Conservation (phyloP, 2,797 vertebrate species). For the Alauda arvensis region DNA sequence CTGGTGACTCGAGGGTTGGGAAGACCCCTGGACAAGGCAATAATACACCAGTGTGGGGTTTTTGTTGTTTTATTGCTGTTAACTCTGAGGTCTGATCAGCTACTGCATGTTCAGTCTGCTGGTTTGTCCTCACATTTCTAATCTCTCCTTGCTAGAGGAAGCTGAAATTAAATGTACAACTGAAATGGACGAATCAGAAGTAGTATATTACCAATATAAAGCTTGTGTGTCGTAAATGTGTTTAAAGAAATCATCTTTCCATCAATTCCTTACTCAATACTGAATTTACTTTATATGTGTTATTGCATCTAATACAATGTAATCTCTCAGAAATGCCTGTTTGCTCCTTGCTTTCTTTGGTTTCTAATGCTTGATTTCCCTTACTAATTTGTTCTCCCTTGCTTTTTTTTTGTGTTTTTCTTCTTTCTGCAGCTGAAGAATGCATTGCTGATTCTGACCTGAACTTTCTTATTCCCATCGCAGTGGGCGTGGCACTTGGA, state of each 20-base stretch:
- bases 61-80: not conserved
- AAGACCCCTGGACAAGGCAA: not conserved
- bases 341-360: conserved; percentile 26
- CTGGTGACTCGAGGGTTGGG: not conserved
- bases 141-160: not conserved
- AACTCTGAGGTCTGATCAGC: not conserved
- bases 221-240: not conserved
- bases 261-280: not conserved
- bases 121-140: not conserved
- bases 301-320: not conserved
- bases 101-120: not conserved
- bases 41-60: not conserved
- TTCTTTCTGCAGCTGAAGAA: conserved; percentile 90
- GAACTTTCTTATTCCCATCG: conserved; percentile 95
- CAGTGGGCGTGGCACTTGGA: conserved; percentile 90
- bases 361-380: conserved; percentile 23
- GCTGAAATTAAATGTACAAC: not conserved
- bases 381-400: conserved; percentile 68
- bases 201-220: not conserved
- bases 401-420: conserved; percentile 58
- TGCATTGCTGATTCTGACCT: conserved; percentile 96
- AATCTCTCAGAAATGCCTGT: not conserved
- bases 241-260: not conserved
- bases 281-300: not conserved
- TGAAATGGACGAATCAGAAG: not conserved